Evolutionary conservation across 2,888 invertebrate genomes (phyloP).

Genomic region (Isoperla grammatica): DNA sequence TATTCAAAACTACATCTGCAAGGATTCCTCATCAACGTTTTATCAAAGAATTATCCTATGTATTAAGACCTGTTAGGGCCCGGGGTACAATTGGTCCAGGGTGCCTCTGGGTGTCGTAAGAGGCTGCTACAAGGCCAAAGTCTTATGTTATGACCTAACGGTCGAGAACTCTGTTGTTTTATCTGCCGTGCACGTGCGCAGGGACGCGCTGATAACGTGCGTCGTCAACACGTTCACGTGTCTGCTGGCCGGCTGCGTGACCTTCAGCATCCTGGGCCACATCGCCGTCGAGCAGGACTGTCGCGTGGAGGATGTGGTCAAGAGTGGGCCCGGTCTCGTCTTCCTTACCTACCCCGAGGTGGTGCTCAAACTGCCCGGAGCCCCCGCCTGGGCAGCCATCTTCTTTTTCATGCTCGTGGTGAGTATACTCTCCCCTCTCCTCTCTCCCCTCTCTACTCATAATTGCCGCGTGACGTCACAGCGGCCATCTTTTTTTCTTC

Average conservation of each 20-base stretch:
- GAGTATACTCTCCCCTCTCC: conserved; percentile 35
- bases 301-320: conserved; percentile 49
- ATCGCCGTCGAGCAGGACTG: conserved; percentile 52
- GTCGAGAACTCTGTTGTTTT: not conserved
- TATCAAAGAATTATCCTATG: too few relatives aligned
- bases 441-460: too few relatives aligned
- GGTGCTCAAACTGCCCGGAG: conserved; percentile 63
- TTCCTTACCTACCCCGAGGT: conserved; percentile 72
- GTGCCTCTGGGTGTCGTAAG: too few relatives aligned
- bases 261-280: conserved; percentile 69
- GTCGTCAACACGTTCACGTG: conserved; percentile 66
- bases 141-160: too few relatives aligned
- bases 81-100: too few relatives aligned
- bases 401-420: conserved; percentile 69
- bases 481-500: too few relatives aligned
- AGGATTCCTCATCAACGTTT: too few relatives aligned
- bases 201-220: conserved; percentile 67
- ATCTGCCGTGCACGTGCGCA: conserved; percentile 37
- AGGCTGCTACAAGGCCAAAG: too few relatives aligned
- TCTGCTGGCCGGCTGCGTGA: conserved; percentile 67
- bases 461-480: too few relatives aligned
- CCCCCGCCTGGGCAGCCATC: conserved; percentile 63
- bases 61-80: too few relatives aligned
- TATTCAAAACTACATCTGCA: too few relatives aligned
- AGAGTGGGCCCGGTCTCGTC: conserved; percentile 64